These are phyloP conservation scores for Equus quagga DNA, from an alignment of 2,113 vertebrate genomes.

Conservation along the genomic window DNA sequence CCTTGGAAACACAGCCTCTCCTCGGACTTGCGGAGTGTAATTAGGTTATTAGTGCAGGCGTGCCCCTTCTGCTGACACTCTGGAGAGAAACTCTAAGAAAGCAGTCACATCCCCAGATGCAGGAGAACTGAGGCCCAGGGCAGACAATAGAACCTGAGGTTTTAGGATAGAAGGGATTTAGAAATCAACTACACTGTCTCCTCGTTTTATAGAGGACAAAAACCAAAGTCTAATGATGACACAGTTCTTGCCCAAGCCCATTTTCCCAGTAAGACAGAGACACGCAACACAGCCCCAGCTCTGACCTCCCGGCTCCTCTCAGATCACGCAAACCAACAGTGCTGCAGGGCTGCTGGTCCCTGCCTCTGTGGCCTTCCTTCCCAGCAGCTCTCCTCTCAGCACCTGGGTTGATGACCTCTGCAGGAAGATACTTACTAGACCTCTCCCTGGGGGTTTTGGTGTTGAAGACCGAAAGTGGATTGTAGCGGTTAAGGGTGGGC, in stretches of 20 bases:
- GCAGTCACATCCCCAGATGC: background rate
- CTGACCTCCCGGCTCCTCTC: background rate
- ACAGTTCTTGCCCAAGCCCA: background rate
- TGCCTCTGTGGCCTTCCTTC: background rate
- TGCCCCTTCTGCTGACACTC: background rate
- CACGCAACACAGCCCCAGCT: background rate
- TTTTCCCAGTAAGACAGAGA: background rate
- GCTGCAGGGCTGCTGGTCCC: background rate
- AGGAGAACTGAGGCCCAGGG: background rate
- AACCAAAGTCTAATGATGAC: background rate
- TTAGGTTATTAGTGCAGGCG: background rate
- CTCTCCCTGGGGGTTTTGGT: slow-evolving; percentile 95
- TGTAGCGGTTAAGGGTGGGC: slow-evolving; percentile 95
- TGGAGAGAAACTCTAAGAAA: background rate
- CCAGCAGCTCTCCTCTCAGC: background rate
- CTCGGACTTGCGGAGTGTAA: background rate
- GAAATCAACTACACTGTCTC: background rate
- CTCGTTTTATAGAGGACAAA: background rate
- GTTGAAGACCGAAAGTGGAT: slow-evolving; percentile 96
- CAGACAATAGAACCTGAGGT: background rate
- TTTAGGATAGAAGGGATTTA: background rate
- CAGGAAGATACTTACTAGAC: slow-evolving; percentile 91
- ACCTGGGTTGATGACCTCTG: background rate
- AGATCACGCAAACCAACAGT: background rate
- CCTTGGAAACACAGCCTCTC: background rate